phyloP scores from a whole-genome alignment of 1,140 invertebrate species.

The Rhopalosiphum maidis region DNA sequence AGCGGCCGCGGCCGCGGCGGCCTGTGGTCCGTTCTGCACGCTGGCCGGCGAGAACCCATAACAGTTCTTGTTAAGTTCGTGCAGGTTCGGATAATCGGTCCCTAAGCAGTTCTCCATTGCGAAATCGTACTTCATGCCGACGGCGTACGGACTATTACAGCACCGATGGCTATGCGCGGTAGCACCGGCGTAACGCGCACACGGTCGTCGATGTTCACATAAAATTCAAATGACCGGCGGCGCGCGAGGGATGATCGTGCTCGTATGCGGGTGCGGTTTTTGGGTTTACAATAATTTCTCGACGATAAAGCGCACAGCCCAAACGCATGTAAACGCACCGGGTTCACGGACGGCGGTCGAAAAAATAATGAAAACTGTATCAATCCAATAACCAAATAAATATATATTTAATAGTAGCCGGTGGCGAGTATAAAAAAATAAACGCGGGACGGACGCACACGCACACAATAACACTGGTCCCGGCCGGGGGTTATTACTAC shows the following conservation, averaged over 20 bases:
- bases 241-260: not conserved
- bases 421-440: not conserved
- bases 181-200: not conserved
- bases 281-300: not conserved
- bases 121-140: conserved; percentile 57
- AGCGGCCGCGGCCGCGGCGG: conserved; percentile 42
- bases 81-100: conserved; percentile 53
- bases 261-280: not conserved
- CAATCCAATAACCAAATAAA: not conserved
- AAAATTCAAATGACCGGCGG: not conserved
- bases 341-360: not conserved
- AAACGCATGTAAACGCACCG: not conserved
- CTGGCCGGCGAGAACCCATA: conserved; percentile 55
- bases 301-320: not conserved
- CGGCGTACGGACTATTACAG: not conserved
- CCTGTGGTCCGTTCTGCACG: conserved; percentile 53
- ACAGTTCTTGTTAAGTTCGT: conserved; percentile 56
- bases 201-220: not conserved
- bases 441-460: conserved; percentile 11
- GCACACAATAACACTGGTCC: not conserved
- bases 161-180: not conserved
- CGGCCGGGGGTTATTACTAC: not conserved
- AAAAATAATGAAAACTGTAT: not conserved
- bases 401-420: not conserved
- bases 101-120: conserved; percentile 51